Percentiles rank a stretch among this genome's conserved stretches.
Evolutionary conservation across 2,113 vertebrate species (phyloP).

Genomic region (Dicaeum eximium): DNA sequence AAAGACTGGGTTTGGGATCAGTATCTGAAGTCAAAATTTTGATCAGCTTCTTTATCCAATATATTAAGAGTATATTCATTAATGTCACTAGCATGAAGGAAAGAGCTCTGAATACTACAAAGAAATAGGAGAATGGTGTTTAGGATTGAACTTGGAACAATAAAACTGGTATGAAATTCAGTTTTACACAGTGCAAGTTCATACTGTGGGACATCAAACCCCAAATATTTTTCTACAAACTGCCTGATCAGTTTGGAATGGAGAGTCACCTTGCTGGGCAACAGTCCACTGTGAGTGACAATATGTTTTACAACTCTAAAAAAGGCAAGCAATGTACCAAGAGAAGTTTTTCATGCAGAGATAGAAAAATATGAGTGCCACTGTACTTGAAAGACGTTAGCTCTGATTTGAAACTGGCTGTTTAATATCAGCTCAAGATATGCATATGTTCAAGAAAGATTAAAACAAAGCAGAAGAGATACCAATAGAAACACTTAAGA

Average conservation of each 20-base stretch:
- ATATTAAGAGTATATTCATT: neutral
- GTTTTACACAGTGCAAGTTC: neutral
- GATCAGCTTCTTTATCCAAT: neutral
- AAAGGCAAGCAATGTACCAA: neutral
- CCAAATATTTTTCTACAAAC: neutral
- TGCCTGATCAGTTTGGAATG: neutral
- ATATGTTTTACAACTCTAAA: neutral
- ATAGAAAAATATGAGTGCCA: neutral
- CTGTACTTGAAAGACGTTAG: neutral
- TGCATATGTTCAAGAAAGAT: neutral
- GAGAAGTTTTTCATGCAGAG: neutral
- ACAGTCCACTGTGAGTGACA: neutral
- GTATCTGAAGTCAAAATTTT: neutral
- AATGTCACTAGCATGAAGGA: neutral
- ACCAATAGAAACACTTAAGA: neutral
- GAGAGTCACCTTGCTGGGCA: neutral
- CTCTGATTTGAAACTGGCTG: neutral
- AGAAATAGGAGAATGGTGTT: neutral
- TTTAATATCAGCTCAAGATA: neutral
- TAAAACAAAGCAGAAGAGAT: neutral
- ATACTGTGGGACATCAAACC: neutral
- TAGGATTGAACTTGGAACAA: neutral
- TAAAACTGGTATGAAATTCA: neutral
- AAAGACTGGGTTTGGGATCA: neutral
- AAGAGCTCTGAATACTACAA: neutral